phyloP scores from a whole-genome alignment of 2,797 vertebrate genomes.

The Ctenopoma kingsleyae region DNA sequence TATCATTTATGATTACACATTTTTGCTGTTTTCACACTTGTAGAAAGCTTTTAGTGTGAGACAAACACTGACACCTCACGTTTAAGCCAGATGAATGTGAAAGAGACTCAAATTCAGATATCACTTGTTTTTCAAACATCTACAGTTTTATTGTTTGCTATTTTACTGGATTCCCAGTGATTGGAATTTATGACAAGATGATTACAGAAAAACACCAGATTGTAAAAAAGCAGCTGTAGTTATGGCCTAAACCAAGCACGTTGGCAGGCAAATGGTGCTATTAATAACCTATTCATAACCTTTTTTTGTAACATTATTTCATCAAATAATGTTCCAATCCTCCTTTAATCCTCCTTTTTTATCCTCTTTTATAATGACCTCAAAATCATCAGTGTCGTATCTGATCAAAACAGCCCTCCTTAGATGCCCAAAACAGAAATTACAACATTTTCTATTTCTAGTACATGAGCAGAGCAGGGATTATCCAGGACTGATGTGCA shows the following conservation, averaged over 20 bases:
- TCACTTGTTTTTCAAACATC: too few relatives aligned
- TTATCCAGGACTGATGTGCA: slow-evolving; percentile 37
- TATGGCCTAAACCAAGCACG: background rate
- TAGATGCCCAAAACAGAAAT: slow-evolving; percentile 50
- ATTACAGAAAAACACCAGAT: too few relatives aligned
- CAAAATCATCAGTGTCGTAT: slow-evolving; percentile 21
- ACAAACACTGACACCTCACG: too few relatives aligned
- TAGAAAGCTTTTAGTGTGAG: too few relatives aligned
- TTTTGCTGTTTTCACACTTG: background rate
- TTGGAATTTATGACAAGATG: too few relatives aligned
- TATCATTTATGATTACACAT: too few relatives aligned
- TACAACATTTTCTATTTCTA: slow-evolving; percentile 64
- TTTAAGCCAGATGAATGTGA: too few relatives aligned
- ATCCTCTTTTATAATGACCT: slow-evolving; percentile 26
- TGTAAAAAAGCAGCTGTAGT: background rate
- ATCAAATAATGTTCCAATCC: slow-evolving; percentile 19
- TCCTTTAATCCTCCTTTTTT: slow-evolving; percentile 11
- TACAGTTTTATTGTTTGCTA: too few relatives aligned
- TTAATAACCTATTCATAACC: background rate
- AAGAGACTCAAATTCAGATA: too few relatives aligned
- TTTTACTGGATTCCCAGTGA: too few relatives aligned
- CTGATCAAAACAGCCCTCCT: slow-evolving; percentile 46
- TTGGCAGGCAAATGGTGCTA: background rate
- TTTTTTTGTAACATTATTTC: slow-evolving; percentile 24
- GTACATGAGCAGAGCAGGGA: slow-evolving; percentile 37